A percentile compares a stretch with the other conserved stretches of the same genome.
phyloP scores from a whole-genome alignment of 2,888 invertebrate species.

The Cheilosia variabilis region DNA sequence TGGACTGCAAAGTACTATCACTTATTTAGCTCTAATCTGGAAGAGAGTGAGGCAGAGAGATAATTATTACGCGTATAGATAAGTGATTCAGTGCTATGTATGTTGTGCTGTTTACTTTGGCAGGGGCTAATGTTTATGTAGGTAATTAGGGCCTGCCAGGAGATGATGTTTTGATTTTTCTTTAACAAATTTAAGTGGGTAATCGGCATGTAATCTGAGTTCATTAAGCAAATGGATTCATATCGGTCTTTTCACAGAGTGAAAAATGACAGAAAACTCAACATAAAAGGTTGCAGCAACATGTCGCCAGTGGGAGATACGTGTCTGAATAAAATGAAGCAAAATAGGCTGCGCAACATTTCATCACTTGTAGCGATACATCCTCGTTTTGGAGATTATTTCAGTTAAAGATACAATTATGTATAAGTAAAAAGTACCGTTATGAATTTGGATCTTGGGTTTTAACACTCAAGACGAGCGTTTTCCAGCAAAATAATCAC shows the following conservation, averaged over 20 bases:
- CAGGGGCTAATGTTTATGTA: conserved; percentile 13
- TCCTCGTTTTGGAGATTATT: too few relatives aligned
- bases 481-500: too few relatives aligned
- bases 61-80: conserved; percentile 54
- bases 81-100: conserved; percentile 31
- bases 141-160: conserved; percentile 23
- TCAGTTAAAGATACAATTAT: too few relatives aligned
- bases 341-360: too few relatives aligned
- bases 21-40: conserved; percentile 61
- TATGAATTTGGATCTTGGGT: too few relatives aligned
- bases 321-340: background rate
- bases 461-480: too few relatives aligned
- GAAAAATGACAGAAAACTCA: background rate
- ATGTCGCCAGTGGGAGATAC: background rate
- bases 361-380: too few relatives aligned
- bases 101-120: conserved; percentile 20
- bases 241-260: background rate
- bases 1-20: conserved; percentile 33
- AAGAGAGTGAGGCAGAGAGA: conserved; percentile 42
- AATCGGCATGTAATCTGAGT: conserved; percentile 29
- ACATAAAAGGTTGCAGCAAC: background rate
- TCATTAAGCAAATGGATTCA: background rate
- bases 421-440: too few relatives aligned
- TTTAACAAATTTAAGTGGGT: conserved; percentile 35
- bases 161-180: conserved; percentile 35